Base-by-base conservation (phyloP, 2,797 vertebrate species). In the Sarcoramphus papa region DNA sequence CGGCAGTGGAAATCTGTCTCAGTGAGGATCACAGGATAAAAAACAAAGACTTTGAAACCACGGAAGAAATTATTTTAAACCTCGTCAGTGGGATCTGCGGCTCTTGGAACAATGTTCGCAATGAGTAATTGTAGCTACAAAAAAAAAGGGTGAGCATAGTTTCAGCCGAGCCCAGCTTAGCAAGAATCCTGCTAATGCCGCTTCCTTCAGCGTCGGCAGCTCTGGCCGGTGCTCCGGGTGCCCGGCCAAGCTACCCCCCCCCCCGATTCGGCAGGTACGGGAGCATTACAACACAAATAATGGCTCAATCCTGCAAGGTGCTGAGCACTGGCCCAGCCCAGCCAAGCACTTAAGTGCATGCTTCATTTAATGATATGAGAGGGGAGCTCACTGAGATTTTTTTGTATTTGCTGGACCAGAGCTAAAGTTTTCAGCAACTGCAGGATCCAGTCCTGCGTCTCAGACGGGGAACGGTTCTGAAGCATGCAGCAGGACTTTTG, bases 161-260 rank as follows among this genome's bases (percentile, higher is more conserved):
- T 92, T 43, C 12, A 51, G 90, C 67, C 1, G 24, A 97, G 72
- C 60, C 63, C 72, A 87, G 88, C 72, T 95, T 94, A 96, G 72
- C 93, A 92, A 93, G 77, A 97, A 96, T 88, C 59, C 85, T 88
- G 95, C 85, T 87, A 95, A 95, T 73, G 73, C 85, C 1, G 2
- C 88, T 81, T 93, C 90, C 85, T 84, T 31, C 69, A 24, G 27
- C 0, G 1, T 65, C 3, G 2, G 75, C 93, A 84, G 85, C 69
- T 76, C 78, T 14, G 18, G 57, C 14, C 1, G 3, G 51, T 31
- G 72, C 73, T 51, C 56, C 0, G 0, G 91, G 77, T 4, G 1
- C 69, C 14, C 1, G 1, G 92, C 69, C 88, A 92, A 69, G 45
- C 69, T 31, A 14, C 12, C 19, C 40, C 43, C 7, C 21, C 10